These are phyloP conservation scores for Protodeltote pygarga DNA, from an alignment of 2,888 invertebrate species.

Conservation along the genomic window DNA sequence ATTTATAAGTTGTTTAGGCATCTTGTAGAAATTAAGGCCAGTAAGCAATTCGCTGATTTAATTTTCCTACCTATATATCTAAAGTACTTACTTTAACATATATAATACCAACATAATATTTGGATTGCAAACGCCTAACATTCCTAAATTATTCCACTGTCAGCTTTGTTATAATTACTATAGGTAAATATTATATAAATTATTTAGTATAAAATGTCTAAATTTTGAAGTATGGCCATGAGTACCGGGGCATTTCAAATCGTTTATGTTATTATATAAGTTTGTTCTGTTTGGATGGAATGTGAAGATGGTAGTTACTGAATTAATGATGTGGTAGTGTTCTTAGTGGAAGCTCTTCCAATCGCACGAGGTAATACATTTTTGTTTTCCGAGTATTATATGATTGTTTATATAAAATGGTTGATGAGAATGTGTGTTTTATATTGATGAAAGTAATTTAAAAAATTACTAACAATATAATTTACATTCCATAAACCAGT, in stretches of 20 bases:
- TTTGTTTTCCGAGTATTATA: slow-evolving; percentile 60
- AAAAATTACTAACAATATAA: slow-evolving; percentile 50
- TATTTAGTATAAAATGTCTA: slow-evolving; percentile 41
- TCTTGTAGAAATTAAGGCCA: slow-evolving; percentile 57
- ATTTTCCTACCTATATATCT: slow-evolving; percentile 38
- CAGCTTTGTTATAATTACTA: slow-evolving; percentile 54
- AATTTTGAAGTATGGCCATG: slow-evolving; percentile 50
- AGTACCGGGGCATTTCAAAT: slow-evolving; percentile 73
- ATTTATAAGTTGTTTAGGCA: slow-evolving; percentile 60
- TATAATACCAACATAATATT: slow-evolving; percentile 16
- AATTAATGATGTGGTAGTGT: slow-evolving; percentile 71
- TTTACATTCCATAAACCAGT: slow-evolving; percentile 53
- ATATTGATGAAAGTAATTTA: slow-evolving; percentile 44
- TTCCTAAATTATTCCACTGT: slow-evolving; percentile 67
- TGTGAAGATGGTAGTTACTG: slow-evolving; percentile 62
- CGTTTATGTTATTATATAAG: slow-evolving; percentile 43
- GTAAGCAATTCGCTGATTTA: slow-evolving; percentile 41
- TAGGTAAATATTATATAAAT: slow-evolving; percentile 54
- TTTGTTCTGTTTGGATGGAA: slow-evolving; percentile 62
- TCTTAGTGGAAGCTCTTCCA: slow-evolving; percentile 73
- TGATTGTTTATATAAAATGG: slow-evolving; percentile 52
- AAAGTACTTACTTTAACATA: slow-evolving; percentile 44
- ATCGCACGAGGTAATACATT: slow-evolving; percentile 64
- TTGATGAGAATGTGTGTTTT: slow-evolving; percentile 58
- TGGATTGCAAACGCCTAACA: slow-evolving; percentile 64